Evolutionary conservation across 2,888 invertebrate species (phyloP).

Genomic region (Resseliella maxima): DNA sequence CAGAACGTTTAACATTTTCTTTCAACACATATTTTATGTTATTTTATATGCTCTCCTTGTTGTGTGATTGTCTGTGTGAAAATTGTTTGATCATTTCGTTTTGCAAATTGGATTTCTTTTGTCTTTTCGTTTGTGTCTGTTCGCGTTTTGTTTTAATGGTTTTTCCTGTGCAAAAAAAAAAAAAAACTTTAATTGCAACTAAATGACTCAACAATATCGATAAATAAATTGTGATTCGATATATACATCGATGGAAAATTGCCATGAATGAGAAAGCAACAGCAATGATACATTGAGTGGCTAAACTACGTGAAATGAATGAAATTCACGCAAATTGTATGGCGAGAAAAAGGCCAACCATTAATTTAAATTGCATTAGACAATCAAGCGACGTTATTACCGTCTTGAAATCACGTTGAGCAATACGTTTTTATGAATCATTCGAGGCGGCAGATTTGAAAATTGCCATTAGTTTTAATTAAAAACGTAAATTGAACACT

Average conservation of each 20-base stretch:
- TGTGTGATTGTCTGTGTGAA: constrained; percentile 29
- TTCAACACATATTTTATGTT: constrained; percentile 53
- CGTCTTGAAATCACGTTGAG: not conserved
- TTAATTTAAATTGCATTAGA: not conserved
- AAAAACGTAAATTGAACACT: constrained; percentile 37
- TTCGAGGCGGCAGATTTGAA: not conserved
- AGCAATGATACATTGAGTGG: constrained; percentile 1
- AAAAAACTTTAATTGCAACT: constrained; percentile 41
- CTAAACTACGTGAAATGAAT: not conserved
- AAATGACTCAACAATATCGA: not conserved
- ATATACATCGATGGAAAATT: not conserved
- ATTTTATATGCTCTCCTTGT: not conserved
- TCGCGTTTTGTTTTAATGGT: not conserved
- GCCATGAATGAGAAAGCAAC: not conserved
- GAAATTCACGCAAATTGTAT: constrained; percentile 5
- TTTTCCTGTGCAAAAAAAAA: constrained; percentile 8
- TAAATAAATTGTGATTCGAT: not conserved
- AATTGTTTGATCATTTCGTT: constrained; percentile 10
- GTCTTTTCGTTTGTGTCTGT: not conserved
- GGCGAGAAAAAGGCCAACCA: not conserved
- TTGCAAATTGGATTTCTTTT: not conserved
- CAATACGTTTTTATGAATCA: constrained; percentile 17
- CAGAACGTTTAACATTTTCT: constrained; percentile 47
- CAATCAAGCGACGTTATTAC: not conserved
- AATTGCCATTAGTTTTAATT: constrained; percentile 36